Evolutionary conservation across 2,888 invertebrate species (phyloP).

Genomic region (Acleris sparsana): DNA sequence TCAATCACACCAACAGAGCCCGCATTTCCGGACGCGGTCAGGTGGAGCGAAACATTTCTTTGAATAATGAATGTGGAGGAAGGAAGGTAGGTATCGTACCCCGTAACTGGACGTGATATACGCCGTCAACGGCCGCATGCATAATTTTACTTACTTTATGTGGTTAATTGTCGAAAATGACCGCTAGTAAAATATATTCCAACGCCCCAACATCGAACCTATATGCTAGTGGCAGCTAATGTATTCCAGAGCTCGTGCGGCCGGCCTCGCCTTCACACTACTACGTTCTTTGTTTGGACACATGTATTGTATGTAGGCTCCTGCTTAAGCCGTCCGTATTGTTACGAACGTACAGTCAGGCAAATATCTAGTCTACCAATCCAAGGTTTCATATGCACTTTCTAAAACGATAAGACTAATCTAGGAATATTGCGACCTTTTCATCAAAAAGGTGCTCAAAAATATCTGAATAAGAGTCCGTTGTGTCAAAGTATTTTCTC

Average conservation of each 20-base stretch:
- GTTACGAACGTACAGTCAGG: too few species aligned
- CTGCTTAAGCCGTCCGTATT: not conserved
- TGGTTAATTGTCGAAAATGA: constrained; percentile 84
- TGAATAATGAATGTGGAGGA: constrained; percentile 81
- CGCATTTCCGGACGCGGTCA: constrained; percentile 75
- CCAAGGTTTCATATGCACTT: too few species aligned
- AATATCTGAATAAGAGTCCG: too few species aligned
- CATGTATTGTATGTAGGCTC: constrained; percentile 40
- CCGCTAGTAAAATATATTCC: constrained; percentile 81
- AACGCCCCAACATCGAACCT: constrained; percentile 71
- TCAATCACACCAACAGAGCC: constrained; percentile 81
- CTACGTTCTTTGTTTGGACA: constrained; percentile 59
- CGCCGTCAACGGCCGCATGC: constrained; percentile 83
- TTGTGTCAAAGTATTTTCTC: too few species aligned
- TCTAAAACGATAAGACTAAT: too few species aligned
- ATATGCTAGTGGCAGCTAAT: constrained; percentile 68
- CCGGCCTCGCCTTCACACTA: constrained; percentile 64
- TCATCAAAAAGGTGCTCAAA: too few species aligned
- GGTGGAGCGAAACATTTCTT: constrained; percentile 82
- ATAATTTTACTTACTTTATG: constrained; percentile 84
- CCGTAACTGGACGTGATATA: constrained; percentile 84
- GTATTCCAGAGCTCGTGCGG: constrained; percentile 70
- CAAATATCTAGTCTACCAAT: too few species aligned
- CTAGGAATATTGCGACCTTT: too few species aligned
- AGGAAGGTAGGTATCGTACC: constrained; percentile 75